Evolutionary conservation across 2,888 invertebrate species (phyloP).

Genomic region (Nemapogon koenigi): DNA sequence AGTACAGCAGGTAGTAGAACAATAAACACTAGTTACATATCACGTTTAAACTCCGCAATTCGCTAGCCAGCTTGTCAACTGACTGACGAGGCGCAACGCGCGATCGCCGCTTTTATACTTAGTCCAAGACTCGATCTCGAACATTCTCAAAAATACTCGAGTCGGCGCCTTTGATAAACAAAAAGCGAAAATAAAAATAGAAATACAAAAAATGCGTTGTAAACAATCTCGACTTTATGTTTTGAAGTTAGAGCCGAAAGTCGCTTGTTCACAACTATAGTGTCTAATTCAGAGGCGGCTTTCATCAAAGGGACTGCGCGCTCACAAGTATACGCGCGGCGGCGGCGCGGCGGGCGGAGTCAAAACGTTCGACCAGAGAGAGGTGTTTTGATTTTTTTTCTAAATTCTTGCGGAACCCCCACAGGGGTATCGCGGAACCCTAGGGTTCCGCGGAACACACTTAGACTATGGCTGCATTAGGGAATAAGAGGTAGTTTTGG

Average conservation of each 20-base stretch:
- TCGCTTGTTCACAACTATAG: constrained; percentile 14
- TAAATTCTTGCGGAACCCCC: constrained; percentile 6
- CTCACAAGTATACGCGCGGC: neutral
- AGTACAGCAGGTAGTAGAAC: constrained; percentile 15
- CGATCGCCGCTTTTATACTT: constrained; percentile 11
- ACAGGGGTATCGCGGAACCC: constrained; percentile 7
- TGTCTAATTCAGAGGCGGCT: constrained; percentile 3
- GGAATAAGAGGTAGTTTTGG: no score
- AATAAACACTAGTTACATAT: constrained; percentile 15
- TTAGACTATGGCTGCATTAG: no score
- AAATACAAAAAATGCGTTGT: constrained; percentile 11
- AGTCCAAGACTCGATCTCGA: constrained; percentile 10
- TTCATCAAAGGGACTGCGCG: constrained; percentile 1
- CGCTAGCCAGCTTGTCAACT: constrained; percentile 14
- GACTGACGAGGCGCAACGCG: constrained; percentile 5
- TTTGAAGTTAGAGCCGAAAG: constrained; percentile 15
- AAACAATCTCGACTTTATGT: constrained; percentile 15
- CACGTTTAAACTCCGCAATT: no score
- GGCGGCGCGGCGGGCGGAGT: no score
- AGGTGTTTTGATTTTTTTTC: no score
- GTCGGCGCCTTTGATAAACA: constrained; percentile 15
- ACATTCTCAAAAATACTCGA: constrained; percentile 11
- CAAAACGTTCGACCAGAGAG: no score
- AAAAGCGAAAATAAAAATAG: constrained; percentile 15
- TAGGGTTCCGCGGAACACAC: constrained; percentile 9